Base-by-base conservation (phyloP, 1,140 invertebrate genomes). In the Drosophila kepulauana region DNA sequence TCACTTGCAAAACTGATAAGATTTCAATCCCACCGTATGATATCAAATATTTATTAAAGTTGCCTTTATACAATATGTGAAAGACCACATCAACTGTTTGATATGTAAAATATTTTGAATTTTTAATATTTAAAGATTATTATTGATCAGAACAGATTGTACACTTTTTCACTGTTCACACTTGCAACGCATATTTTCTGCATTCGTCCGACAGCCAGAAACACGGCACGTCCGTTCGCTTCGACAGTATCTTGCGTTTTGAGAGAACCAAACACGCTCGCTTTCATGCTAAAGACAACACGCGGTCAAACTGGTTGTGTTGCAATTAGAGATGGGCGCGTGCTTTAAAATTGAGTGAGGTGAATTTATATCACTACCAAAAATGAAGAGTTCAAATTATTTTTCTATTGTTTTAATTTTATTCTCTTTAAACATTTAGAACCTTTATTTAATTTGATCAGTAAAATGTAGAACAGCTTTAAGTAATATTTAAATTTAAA, bases 221-320 rank as follows among this genome's bases (percentile, higher is more conserved):
- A 30, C 20, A 78, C 46, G 70, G 16, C 67, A 79, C 75, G 75
- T 82, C 82, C 58, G 77, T 77, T 73, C 74, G 54, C 49, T 30
- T 56, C 72, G 67, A 81, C 67, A 78, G 70, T 75, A 73, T 69
- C 61, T 86, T 66, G 49, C 75, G 75, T 45, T 78, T 75, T 75
- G 71, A 75, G 56, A 77, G 49, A 48, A 54, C 63, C 68, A 68
- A 54, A 38, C 59, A 69, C 54, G 71, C 54, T 66, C 69, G 65
- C 58, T 81, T 69, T 87, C 82, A 88, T 88, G 70, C 82, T 88
- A 82, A 87, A 74, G 67, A 56, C 84, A 79, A 46, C 84, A 87
- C 79, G 84, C 84, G 84, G 77, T 82, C 79, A 84, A 87, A 88
- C 84, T 48, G 35, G 70, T 75, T 79, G 69, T 33, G 13, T 72